A percentile compares a stretch with the other conserved stretches of the same genome.
phyloP scores from a whole-genome alignment of 2,797 vertebrate species.

The Cyclopterus lumpus region DNA sequence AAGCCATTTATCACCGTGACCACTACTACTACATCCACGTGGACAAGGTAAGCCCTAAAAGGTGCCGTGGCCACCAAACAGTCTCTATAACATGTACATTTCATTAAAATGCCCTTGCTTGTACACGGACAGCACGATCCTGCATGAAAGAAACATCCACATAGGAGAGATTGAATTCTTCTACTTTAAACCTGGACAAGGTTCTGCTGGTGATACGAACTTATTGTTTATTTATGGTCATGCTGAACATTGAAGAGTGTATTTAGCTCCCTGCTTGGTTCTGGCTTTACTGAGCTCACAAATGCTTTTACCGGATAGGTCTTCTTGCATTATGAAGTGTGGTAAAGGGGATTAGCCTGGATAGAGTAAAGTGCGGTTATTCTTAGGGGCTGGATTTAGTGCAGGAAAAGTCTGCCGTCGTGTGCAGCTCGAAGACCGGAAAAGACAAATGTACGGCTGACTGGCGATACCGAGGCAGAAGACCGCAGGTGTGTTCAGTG shows the following conservation, averaged over 20 bases:
- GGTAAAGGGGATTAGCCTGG: conserved; percentile 73
- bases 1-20: conserved; percentile 94
- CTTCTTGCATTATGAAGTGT: conserved; percentile 44
- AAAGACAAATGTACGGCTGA: conserved; percentile 26
- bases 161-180: background rate
- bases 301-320: conserved; percentile 32
- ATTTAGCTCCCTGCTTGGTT: background rate
- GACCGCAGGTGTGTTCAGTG: conserved; percentile 39
- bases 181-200: background rate
- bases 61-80: background rate
- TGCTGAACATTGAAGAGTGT: background rate
- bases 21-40: conserved; percentile 99
- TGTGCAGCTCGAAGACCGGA: conserved; percentile 45
- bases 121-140: background rate
- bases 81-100: background rate
- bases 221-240: conserved; percentile 19
- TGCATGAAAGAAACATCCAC: background rate
- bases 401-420: conserved; percentile 39
- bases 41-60: conserved; percentile 87
- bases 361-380: conserved; percentile 64
- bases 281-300: conserved; percentile 22
- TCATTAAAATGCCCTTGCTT: background rate
- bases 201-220: background rate
- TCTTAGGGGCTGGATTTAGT: conserved; percentile 67
- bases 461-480: background rate